A percentile compares a stretch with the other conserved stretches of the same genome.
phyloP scores from a whole-genome alignment of 2,888 invertebrate genomes.

The Cephus spinipes region DNA sequence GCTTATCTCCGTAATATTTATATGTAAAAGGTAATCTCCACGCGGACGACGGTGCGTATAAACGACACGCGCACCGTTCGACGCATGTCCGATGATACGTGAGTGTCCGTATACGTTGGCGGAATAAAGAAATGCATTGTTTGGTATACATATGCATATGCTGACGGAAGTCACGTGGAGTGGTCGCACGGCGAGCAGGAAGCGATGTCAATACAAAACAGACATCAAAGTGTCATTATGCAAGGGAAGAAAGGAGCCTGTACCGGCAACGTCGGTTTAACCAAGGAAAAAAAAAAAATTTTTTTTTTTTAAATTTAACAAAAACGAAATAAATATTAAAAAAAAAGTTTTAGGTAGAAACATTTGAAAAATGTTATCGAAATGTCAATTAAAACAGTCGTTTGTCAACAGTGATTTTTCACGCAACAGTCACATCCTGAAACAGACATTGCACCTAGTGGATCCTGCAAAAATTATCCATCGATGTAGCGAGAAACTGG shows the following conservation, averaged over 20 bases:
- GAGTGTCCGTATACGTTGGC: background rate
- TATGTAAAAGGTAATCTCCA: no score
- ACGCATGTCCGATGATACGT: background rate
- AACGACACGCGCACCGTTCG: conserved; percentile 7
- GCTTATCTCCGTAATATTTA: no score
- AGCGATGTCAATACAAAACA: conserved; percentile 42
- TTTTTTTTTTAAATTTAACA: no score
- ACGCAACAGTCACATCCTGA: no score
- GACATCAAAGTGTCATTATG: conserved; percentile 27
- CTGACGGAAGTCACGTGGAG: conserved; percentile 61
- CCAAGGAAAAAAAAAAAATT: no score
- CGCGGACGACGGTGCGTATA: conserved; percentile 15
- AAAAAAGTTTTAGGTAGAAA: accelerated
- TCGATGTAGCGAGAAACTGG: no score
- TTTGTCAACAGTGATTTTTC: no score
- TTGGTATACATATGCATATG: background rate
- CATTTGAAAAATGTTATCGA: conserved; percentile 42
- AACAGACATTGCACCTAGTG: no score
- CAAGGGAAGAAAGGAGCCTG: conserved; percentile 16
- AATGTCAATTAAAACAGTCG: no score
- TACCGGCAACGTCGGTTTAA: no score
- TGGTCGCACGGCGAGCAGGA: conserved; percentile 48
- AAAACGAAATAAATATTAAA: no score
- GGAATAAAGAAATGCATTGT: conserved; percentile 2
- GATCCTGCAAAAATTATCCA: no score